Evolutionary conservation across 2,888 invertebrate genomes (phyloP).

Genomic region (Noctua janthina): DNA sequence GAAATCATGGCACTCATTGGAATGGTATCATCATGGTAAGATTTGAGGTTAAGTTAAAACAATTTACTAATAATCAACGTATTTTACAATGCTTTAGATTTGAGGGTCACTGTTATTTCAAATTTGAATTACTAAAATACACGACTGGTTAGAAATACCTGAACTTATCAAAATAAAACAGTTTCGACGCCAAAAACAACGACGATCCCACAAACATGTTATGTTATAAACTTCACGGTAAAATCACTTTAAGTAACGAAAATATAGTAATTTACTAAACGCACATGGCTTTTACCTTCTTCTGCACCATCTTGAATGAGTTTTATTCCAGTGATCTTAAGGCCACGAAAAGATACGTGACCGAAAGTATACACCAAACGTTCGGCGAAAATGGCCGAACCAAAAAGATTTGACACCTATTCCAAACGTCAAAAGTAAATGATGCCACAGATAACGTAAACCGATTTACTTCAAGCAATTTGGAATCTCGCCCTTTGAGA

Average conservation of each 20-base stretch:
- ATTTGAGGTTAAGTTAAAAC: slow-evolving; percentile 78
- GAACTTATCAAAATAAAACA: slow-evolving; percentile 58
- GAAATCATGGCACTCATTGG: slow-evolving; percentile 80
- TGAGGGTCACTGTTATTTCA: background rate
- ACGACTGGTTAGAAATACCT: slow-evolving; percentile 48
- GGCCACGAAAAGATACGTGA: slow-evolving; percentile 89
- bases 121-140: slow-evolving; percentile 7
- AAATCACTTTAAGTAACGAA: slow-evolving; percentile 72
- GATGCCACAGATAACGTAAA: slow-evolving; percentile 48
- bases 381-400: slow-evolving; percentile 90
- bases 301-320: slow-evolving; percentile 89
- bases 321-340: slow-evolving; percentile 86
- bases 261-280: slow-evolving; percentile 84
- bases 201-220: slow-evolving; percentile 73
- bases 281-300: slow-evolving; percentile 90
- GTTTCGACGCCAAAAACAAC: slow-evolving; percentile 72
- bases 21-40: slow-evolving; percentile 82
- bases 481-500: slow-evolving; percentile 41
- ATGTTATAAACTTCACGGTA: slow-evolving; percentile 69
- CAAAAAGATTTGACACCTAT: slow-evolving; percentile 79
- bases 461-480: background rate
- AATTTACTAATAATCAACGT: slow-evolving; percentile 5
- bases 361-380: slow-evolving; percentile 85
- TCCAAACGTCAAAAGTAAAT: slow-evolving; percentile 66
- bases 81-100: background rate